A percentile compares a stretch with the other conserved stretches of the same genome.
Evolutionary conservation across 2,888 invertebrate genomes (phyloP).

Genomic region (Sacculina carcini): DNA sequence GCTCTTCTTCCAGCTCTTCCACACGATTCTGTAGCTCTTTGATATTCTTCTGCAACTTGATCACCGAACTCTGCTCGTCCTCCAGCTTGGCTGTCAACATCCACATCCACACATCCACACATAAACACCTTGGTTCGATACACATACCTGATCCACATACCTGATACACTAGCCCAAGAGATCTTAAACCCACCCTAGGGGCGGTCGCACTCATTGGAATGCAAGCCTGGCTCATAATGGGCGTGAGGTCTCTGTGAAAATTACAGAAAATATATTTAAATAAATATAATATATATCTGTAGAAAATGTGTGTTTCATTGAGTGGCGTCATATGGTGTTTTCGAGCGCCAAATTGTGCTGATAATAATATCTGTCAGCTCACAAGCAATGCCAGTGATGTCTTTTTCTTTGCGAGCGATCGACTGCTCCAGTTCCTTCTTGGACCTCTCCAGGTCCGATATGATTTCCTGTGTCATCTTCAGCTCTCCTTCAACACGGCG

Average conservation of each 20-base stretch:
- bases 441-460: slow-evolving; percentile 84
- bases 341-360: slow-evolving; percentile 78
- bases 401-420: slow-evolving; percentile 95
- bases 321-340: too few species aligned
- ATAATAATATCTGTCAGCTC: slow-evolving; percentile 65
- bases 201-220: too few species aligned
- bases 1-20: slow-evolving; percentile 96
- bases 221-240: too few species aligned
- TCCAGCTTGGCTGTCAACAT: slow-evolving; percentile 84
- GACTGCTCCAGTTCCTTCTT: slow-evolving; percentile 92
- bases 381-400: slow-evolving; percentile 76
- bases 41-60: slow-evolving; percentile 93
- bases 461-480: slow-evolving; percentile 91
- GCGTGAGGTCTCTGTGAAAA: too few species aligned
- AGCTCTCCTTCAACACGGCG: slow-evolving; percentile 97
- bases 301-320: too few species aligned
- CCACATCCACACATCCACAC: too few species aligned
- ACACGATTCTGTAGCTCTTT: slow-evolving; percentile 93
- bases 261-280: too few species aligned
- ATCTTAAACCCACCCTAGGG: too few species aligned
- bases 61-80: slow-evolving; percentile 91
- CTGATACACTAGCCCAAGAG: too few species aligned
- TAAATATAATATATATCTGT: too few species aligned
- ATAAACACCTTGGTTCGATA: too few species aligned
- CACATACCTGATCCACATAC: too few species aligned